Base-by-base conservation (phyloP, 2,888 invertebrate species). In the Meliscaeva auricollis region DNA sequence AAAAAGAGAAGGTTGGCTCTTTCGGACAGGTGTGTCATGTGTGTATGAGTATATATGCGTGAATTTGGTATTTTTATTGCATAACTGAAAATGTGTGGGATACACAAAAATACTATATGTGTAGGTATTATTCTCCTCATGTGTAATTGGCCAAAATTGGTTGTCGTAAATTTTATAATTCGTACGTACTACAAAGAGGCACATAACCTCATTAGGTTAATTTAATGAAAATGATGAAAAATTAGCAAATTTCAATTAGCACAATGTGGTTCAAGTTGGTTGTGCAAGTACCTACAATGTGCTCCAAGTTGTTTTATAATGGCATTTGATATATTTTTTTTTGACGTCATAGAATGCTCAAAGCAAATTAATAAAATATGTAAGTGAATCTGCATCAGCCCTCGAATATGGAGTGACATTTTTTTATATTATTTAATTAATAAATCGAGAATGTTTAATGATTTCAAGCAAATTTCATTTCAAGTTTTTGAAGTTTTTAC, bases 131-230 rank as follows among this genome's bases (percentile, higher is more conserved):
- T 26, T 54, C 3, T 4, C n/a, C 9, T 9, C 30, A 15, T 54
- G 50, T 6, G 15, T 44, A 60, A 60, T 38, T 41, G n/a, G 22
- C 13, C 5, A 38, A 38, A 60, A 60, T 38, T 38, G 58, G 3
- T n/a, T 22, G 4, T 60, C 38, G 38, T 60, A 41, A 50, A 50
- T 50, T 50, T 22, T 38, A 60, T 38, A 60, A 17, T 38, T 4
- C 1, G 13, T n/a, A 8, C 20, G 4, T 2, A 26, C 2, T 2
- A 26, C n/a, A 26, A 41, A 38, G 17, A 15, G 58, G n/a, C 22
- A 7, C 20, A 32, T 22, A 7, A n/a, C n/a, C 3, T 20, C 38
- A 58, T 60, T 60, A 60, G 0, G 38, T 1, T 41, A 41, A 41
- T 38, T 38, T 8, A 0, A 35, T 35, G 0, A 20, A 58, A 58